phyloP scores from a whole-genome alignment of 2,888 invertebrate genomes.

The Patella ulyssiponensis region DNA sequence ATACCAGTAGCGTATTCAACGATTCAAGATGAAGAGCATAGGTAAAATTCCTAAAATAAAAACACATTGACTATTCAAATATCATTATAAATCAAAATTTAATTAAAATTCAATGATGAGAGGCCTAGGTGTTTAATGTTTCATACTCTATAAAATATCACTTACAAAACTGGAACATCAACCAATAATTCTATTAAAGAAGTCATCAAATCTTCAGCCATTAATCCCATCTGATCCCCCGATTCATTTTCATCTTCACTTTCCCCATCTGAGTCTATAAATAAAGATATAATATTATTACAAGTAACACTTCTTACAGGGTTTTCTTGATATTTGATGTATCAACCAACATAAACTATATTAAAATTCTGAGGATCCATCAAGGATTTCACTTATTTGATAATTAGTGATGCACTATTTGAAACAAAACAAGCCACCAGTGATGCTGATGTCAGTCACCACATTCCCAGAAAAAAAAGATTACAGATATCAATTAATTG shows the following conservation, averaged over 20 bases:
- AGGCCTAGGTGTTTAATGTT: not conserved
- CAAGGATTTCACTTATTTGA: too few species aligned
- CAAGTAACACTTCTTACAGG: too few species aligned
- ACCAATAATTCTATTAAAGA: constrained; percentile 85
- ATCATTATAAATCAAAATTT: not conserved
- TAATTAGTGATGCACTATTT: too few species aligned
- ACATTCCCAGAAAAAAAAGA: too few species aligned
- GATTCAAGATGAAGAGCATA: constrained; percentile 79
- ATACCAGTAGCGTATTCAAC: constrained; percentile 86
- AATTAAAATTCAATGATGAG: not conserved
- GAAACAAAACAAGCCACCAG: too few species aligned
- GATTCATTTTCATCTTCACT: constrained; percentile 34
- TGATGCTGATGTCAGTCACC: too few species aligned
- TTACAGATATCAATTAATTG: too few species aligned
- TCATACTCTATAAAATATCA: constrained; percentile 40
- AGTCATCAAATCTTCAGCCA: constrained; percentile 83
- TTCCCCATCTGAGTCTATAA: constrained; percentile 13
- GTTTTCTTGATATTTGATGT: too few species aligned
- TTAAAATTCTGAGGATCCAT: too few species aligned
- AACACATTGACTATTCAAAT: not conserved
- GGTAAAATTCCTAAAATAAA: constrained; percentile 62
- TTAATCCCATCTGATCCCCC: constrained; percentile 56
- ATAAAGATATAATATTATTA: too few species aligned
- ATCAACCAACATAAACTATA: too few species aligned
- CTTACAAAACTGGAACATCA: constrained; percentile 86